Evolutionary conservation across 2,113 vertebrate genomes (phyloP).

Genomic region (Centrocercus urophasianus): DNA sequence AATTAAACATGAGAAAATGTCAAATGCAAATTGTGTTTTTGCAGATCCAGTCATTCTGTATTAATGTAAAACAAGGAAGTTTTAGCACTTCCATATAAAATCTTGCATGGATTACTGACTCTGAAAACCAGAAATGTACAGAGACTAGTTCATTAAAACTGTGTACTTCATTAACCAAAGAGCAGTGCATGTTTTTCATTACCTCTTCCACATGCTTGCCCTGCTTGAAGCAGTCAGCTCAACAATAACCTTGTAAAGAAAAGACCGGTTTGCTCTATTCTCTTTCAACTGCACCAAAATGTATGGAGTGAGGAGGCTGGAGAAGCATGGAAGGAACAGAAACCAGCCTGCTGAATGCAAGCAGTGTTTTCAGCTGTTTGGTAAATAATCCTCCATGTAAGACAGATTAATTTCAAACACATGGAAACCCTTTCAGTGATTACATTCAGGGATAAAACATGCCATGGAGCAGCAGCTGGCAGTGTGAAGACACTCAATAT

Average conservation of each 20-base stretch:
- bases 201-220: rapidly evolving
- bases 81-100: not conserved
- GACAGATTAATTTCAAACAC: not conserved
- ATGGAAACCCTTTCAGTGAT: not conserved
- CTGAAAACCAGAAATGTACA: not conserved
- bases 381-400: not conserved
- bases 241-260: not conserved
- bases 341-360: not conserved
- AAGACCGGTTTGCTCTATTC: not conserved
- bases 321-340: not conserved
- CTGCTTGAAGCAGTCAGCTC: not conserved
- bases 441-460: not conserved
- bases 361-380: not conserved
- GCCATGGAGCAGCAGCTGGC: not conserved
- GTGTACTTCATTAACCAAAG: not conserved
- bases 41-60: not conserved
- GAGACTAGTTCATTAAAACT: not conserved
- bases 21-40: not conserved
- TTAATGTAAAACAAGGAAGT: rapidly evolving
- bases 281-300: not conserved
- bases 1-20: not conserved
- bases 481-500: too few species aligned
- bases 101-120: not conserved
- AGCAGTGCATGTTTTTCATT: not conserved
- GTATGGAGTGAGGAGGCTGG: not conserved